Base-by-base conservation (phyloP, 2,888 invertebrate genomes). In the Lasioglossum pauxillum region DNA sequence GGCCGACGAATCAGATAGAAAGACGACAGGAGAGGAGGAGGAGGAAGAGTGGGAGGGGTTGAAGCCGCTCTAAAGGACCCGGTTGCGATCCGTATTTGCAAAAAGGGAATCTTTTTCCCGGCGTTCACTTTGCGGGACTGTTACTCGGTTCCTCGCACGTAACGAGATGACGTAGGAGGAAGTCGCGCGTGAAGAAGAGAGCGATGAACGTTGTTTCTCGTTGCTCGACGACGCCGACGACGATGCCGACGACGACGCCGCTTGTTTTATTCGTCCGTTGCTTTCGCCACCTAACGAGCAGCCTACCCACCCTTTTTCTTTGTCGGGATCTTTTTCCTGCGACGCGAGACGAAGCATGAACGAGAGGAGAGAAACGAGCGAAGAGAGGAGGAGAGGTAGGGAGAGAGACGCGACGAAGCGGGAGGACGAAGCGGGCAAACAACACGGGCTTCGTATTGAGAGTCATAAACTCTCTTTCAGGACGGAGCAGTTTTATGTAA, bases 281-380 rank as follows among this genome's bases (percentile, higher is more conserved):
- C 73, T 78, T 53, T 84, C 88, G 83, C 81, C 80, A 85, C 81
- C 89, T 92, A 92, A 92, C 91, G 86, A 91, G 91, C 89, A 78
- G 80, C 82, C 87, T 80, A 35, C 41, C 67, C 44, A 87, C 84
- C 85, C 83, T 90, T 85, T 84, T 87, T 90, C 87, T 82, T 84
- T 83, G 73, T 84, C 53, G 74, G 73, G 71, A 88, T 90, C 80
- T 76, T 83, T 85, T 82, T 53, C 84, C 60, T 31, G 19, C 46
- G 71, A n/a, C 53, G 64, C 64, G 64, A 64, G 31, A 16, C 31
- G 31, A 7, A 64, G 53, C 53, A 53, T 53, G 53, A 53, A 53
- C 53, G 53, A 53, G 53, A 53, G 60, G 5, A 60, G 60, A 60
- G 64, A 64, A 31, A 64, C 16, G 64, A 64, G 64, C 31, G 31